Conservation (phyloP, 1,140 invertebrate species). For the Cheumatopsyche charites region DNA sequence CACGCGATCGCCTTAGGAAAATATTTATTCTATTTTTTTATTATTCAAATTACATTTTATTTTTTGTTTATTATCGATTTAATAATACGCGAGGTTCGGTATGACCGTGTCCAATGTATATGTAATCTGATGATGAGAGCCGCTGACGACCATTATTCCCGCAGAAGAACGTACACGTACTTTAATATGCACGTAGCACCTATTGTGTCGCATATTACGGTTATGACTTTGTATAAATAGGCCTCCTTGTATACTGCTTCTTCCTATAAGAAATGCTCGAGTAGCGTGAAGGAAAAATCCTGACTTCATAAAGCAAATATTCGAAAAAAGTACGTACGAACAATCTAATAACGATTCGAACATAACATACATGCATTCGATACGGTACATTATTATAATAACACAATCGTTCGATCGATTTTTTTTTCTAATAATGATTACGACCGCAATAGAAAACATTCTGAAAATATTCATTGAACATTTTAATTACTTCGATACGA, state of each 20-base stretch:
- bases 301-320: slow-evolving; percentile 25
- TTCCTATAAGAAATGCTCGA: slow-evolving; percentile 20
- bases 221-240: slow-evolving; percentile 15
- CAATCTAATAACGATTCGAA: slow-evolving; percentile 13
- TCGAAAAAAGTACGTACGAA: not conserved
- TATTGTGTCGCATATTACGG: slow-evolving; percentile 17
- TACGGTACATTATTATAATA: not conserved
- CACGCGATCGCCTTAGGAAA: not conserved
- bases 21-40: slow-evolving; percentile 2
- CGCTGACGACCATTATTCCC: not conserved
- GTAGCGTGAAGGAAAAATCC: slow-evolving; percentile 18
- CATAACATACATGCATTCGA: not conserved
- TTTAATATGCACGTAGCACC: not conserved
- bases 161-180: not conserved
- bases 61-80: slow-evolving; percentile 12
- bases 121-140: slow-evolving; percentile 13
- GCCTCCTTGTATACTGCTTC: slow-evolving; percentile 17
- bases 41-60: not conserved
- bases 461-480: too few relatives aligned
- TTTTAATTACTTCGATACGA: too few relatives aligned
- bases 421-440: too few relatives aligned
- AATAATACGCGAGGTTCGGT: slow-evolving; percentile 8
- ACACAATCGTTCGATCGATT: too few relatives aligned
- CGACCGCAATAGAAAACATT: too few relatives aligned
- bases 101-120: slow-evolving; percentile 12